phyloP scores from a whole-genome alignment of 1,140 invertebrate species.

The Caenorhabditis remanei region DNA sequence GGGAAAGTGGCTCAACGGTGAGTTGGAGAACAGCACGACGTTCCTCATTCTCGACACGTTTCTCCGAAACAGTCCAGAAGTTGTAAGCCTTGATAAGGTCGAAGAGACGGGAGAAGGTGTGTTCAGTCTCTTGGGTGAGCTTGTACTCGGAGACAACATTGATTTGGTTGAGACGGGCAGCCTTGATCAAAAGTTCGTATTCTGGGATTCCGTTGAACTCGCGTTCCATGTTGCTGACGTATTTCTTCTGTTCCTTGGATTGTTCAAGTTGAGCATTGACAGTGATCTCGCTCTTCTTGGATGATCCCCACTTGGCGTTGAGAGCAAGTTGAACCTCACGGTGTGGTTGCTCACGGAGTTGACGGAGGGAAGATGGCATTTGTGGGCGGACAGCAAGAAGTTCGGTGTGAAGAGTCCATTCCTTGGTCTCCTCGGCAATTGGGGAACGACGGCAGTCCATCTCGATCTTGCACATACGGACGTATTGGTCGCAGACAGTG shows the following conservation, averaged over 20 bases:
- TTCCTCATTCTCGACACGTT: slow-evolving; percentile 55
- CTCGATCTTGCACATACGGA: slow-evolving; percentile 29
- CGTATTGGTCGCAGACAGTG: slow-evolving; percentile 13
- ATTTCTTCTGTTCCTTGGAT: slow-evolving; percentile 53
- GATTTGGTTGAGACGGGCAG: slow-evolving; percentile 61
- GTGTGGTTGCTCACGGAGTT: slow-evolving; percentile 61
- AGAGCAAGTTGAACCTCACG: slow-evolving; percentile 57
- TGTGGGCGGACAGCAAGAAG: slow-evolving; percentile 16
- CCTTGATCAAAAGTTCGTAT: slow-evolving; percentile 42
- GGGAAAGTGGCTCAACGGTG: slow-evolving; percentile 70
- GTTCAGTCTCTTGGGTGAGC: slow-evolving; percentile 49
- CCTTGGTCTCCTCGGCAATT: neutral
- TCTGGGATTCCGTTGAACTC: slow-evolving; percentile 47
- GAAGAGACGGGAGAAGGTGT: slow-evolving; percentile 60
- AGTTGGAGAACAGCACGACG: slow-evolving; percentile 37
- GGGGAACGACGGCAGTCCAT: slow-evolving; percentile 19
- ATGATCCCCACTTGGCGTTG: slow-evolving; percentile 65
- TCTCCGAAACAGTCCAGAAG: slow-evolving; percentile 53
- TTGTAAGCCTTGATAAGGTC: slow-evolving; percentile 63
- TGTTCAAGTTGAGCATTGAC: slow-evolving; percentile 55
- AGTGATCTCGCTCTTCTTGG: slow-evolving; percentile 58
- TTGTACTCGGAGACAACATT: slow-evolving; percentile 61
- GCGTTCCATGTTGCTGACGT: slow-evolving; percentile 2
- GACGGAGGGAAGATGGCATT: slow-evolving; percentile 19
- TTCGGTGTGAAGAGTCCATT: slow-evolving; percentile 58